A percentile compares a stretch with the other conserved stretches of the same genome.
Conservation (phyloP, 2,888 invertebrate species). For the Parascotia fuliginaria region DNA sequence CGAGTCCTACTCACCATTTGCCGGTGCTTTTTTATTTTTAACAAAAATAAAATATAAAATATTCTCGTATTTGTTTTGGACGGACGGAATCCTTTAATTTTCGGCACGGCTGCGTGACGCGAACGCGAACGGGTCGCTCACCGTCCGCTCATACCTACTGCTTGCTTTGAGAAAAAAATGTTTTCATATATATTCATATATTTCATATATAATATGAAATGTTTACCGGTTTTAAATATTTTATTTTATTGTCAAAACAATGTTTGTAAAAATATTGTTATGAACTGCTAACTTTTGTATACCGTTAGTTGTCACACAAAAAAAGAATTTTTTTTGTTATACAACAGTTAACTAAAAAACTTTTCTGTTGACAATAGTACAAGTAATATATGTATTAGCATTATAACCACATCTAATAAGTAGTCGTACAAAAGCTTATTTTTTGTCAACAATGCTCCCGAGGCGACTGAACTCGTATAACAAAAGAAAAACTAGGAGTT, state of each 20-base stretch:
- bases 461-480: conserved; percentile 50
- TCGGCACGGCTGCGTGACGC: conserved; percentile 79
- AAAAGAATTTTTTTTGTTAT: no score
- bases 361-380: conserved; percentile 38
- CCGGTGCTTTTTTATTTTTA: conserved; percentile 72
- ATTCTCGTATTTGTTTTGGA: conserved; percentile 84
- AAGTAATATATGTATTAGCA: conserved; percentile 52
- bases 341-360: conserved; percentile 22
- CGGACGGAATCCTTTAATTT: conserved; percentile 84
- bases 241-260: conserved; percentile 44
- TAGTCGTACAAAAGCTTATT: conserved; percentile 52
- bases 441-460: conserved; percentile 50
- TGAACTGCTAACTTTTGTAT: conserved; percentile 9
- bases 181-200: conserved; percentile 67
- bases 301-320: no score
- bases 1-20: conserved; percentile 68
- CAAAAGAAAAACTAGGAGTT: conserved; percentile 55
- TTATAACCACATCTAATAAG: conserved; percentile 41
- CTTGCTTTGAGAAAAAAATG: conserved; percentile 71
- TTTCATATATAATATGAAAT: conserved; percentile 54
- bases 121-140: conserved; percentile 58
- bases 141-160: conserved; percentile 67
- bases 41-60: conserved; percentile 85
- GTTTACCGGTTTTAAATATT: conserved; percentile 51
- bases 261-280: conserved; percentile 26